These are phyloP conservation scores for Leptoteleia sp. DNA, from an alignment of 1,140 invertebrate genomes.

Conservation along the genomic window DNA sequence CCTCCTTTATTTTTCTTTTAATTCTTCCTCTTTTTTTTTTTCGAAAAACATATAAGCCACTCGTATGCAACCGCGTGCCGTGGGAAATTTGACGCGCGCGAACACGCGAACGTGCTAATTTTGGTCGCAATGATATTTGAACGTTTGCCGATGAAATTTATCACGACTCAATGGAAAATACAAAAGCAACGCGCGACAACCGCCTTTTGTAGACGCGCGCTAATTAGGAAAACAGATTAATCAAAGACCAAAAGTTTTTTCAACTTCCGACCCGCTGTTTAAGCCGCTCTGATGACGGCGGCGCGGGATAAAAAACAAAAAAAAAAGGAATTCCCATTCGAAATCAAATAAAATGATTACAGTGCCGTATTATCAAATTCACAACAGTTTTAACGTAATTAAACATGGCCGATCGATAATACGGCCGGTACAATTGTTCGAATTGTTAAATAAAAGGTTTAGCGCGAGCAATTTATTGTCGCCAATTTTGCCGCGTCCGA, in stretches of 20 bases:
- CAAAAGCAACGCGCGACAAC: conserved; percentile 24
- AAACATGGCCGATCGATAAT: conserved; percentile 21
- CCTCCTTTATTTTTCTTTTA: too few relatives aligned
- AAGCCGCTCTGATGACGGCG: too few relatives aligned
- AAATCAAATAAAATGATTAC: conserved; percentile 19
- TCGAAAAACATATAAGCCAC: conserved; percentile 16
- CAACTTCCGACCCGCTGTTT: neutral
- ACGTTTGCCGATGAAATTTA: conserved; percentile 54
- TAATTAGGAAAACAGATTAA: conserved; percentile 35
- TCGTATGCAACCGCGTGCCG: conserved; percentile 21
- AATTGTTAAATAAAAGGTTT: conserved; percentile 32
- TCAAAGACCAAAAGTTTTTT: conserved; percentile 18
- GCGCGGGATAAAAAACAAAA: too few relatives aligned
- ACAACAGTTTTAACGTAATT: conserved; percentile 12
- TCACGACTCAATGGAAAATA: conserved; percentile 52
- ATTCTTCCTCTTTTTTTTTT: too few relatives aligned
- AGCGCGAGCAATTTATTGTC: conserved; percentile 3
- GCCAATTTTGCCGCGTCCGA: conserved; percentile 12
- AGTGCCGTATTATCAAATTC: neutral
- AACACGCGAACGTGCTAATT: conserved; percentile 45
- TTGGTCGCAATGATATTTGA: conserved; percentile 52
- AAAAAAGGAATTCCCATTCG: too few relatives aligned
- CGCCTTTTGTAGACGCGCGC: conserved; percentile 9
- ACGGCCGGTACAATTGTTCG: neutral
- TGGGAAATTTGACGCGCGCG: conserved; percentile 37